Base-by-base conservation (phyloP, 1,140 invertebrate species). In the Brachionus paranguensis region DNA sequence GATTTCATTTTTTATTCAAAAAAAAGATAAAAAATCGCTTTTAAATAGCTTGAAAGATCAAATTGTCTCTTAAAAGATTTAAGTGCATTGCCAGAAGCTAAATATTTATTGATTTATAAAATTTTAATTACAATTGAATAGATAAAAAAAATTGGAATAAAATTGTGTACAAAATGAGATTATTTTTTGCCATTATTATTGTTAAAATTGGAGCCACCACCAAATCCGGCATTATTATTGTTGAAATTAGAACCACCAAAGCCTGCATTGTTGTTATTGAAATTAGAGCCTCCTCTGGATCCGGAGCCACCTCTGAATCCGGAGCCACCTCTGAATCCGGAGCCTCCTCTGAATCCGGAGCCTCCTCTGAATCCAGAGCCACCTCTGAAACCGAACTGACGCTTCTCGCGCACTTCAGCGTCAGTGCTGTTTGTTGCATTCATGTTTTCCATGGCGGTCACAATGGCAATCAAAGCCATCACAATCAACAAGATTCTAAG, bases 101-200 rank as follows among this genome's bases (percentile, higher is more conserved):
- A 60, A 60, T 60, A 20, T 60, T 60, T 60, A 60, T 60, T 60
- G 53, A 60, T 60, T 14, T 60, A 60, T 8, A 60, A 60, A 60
- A 60, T 20, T 60, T 60, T 60, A 60, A 60, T 60, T 60, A 60
- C 53, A 60, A 60, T 60, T 60, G 53, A 60, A 20, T 3, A 20
- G 20, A 55, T 24, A 60, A 10, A 10, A 10, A 10, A 10, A 17
- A 60, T 24, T 60, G 11, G 11, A 47, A 47, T 37, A 47, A 12
- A 20, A 60, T 60, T 60, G 20, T 27, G 53, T 60, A 60, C 17
- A 60, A 60, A 60, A 53, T 53, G 7, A 27, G 45, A 8, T 60
- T 60, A 60, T 60, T 60, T 60, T 24, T 60, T 60, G 53, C 53
- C 70, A 47, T 72, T 72, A 45, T 72, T 72, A 45, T 72, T 72